phyloP scores from a whole-genome alignment of 2,113 vertebrate genomes.

The Gopherus flavomarginatus region DNA sequence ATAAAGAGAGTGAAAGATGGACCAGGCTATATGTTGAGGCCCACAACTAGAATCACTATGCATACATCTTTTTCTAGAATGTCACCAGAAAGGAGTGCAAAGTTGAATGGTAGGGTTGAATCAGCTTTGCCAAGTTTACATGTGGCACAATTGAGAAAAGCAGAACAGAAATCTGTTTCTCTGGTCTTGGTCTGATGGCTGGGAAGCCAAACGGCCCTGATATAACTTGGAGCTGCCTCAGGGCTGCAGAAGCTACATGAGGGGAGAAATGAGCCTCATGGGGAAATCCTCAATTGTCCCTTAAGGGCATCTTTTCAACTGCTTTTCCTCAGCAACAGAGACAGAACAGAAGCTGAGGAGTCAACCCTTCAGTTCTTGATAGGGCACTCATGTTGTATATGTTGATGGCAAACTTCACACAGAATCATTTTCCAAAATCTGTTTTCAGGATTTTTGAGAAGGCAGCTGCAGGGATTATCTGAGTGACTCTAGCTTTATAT shows the following conservation, averaged over 20 bases:
- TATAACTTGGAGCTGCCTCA: neutral
- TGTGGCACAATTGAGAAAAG: neutral
- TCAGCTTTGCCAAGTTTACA: neutral
- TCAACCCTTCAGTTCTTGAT: neutral
- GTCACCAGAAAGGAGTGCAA: neutral
- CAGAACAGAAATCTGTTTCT: neutral
- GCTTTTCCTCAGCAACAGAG: neutral
- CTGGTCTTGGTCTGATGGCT: neutral
- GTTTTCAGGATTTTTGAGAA: neutral
- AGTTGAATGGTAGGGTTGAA: neutral
- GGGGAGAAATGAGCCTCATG: neutral
- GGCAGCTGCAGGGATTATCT: neutral
- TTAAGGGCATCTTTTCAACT: neutral
- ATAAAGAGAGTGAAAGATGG: no score
- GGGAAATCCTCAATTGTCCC: neutral
- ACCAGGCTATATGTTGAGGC: neutral
- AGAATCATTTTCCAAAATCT: neutral
- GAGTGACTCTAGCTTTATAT: neutral
- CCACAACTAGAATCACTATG: neutral
- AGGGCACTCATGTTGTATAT: neutral
- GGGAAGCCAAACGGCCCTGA: neutral
- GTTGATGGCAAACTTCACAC: neutral
- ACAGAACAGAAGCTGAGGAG: neutral
- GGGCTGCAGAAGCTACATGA: neutral
- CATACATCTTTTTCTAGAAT: neutral